phyloP scores from a whole-genome alignment of 2,888 invertebrate genomes.

The Drosophila peninsularis region DNA sequence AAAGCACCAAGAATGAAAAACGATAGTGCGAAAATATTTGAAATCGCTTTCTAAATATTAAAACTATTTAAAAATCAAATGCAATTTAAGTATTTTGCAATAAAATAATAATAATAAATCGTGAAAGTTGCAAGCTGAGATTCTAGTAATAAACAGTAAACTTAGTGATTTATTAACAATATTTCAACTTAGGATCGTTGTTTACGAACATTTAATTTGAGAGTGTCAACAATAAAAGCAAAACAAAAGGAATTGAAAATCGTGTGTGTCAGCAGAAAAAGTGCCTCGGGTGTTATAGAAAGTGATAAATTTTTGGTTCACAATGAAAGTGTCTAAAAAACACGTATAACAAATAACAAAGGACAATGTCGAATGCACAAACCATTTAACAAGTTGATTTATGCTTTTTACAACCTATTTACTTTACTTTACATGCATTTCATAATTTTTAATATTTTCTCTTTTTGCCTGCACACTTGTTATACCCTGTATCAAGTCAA shows the following conservation, averaged over 20 bases:
- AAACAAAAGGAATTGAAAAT: constrained; percentile 18
- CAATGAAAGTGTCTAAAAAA: constrained; percentile 62
- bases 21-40: neutral
- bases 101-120: neutral
- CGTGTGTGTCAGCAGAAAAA: constrained; percentile 50
- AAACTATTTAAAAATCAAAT: too few relatives aligned
- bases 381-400: constrained; percentile 72
- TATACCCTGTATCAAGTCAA: too few relatives aligned
- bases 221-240: constrained; percentile 52
- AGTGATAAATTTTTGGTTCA: constrained; percentile 66
- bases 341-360: constrained; percentile 54
- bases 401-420: constrained; percentile 67
- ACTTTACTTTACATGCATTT: constrained; percentile 62
- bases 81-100: neutral
- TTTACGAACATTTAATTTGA: constrained; percentile 56
- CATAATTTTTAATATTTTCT: constrained; percentile 22
- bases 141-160: neutral
- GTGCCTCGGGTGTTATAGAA: constrained; percentile 60
- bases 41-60: neutral
- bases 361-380: constrained; percentile 41
- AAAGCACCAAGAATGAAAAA: constrained; percentile 32
- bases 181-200: constrained; percentile 45
- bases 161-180: constrained; percentile 58
- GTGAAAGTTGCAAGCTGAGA: neutral
- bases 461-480: neutral